These are phyloP conservation scores for Petromus typicus DNA, from an alignment of 2,113 vertebrate genomes.

Conservation along the genomic window DNA sequence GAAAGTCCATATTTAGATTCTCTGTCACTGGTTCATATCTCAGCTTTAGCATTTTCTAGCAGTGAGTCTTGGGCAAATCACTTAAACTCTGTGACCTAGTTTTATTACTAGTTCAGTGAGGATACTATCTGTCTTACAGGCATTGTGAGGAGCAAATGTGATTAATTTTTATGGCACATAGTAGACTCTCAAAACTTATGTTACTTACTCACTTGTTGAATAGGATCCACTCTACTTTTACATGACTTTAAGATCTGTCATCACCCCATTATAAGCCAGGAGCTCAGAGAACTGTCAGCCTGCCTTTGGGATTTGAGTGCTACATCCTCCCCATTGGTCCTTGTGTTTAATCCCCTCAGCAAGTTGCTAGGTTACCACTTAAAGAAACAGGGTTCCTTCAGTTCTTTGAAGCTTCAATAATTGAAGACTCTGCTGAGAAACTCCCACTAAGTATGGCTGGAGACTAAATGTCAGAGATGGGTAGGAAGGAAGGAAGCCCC, in stretches of 20 bases:
- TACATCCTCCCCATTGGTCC: neutral
- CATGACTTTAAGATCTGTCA: constrained; percentile 29
- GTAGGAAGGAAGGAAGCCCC: neutral
- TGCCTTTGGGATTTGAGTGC: constrained; percentile 69
- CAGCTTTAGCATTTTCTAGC: neutral
- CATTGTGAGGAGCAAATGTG: neutral
- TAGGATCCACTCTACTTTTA: neutral
- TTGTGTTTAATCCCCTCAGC: constrained; percentile 55
- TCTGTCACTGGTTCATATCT: neutral
- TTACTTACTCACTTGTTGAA: neutral
- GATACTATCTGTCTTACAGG: neutral
- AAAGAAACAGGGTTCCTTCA: constrained; percentile 41
- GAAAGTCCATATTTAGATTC: neutral
- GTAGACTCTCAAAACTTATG: neutral
- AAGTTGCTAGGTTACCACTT: constrained; percentile 62
- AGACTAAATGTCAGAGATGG: constrained; percentile 20
- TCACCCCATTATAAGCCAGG: neutral
- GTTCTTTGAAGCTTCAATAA: constrained; percentile 27
- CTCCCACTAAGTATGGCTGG: constrained; percentile 1
- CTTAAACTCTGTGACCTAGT: neutral
- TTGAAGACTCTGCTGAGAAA: constrained; percentile 2
- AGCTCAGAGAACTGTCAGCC: constrained; percentile 43
- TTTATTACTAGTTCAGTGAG: constrained; percentile 2
- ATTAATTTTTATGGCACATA: neutral
- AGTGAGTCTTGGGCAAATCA: neutral